These are phyloP conservation scores for Ferdinandea cuprea DNA, from an alignment of 2,888 invertebrate genomes.

Conservation along the genomic window DNA sequence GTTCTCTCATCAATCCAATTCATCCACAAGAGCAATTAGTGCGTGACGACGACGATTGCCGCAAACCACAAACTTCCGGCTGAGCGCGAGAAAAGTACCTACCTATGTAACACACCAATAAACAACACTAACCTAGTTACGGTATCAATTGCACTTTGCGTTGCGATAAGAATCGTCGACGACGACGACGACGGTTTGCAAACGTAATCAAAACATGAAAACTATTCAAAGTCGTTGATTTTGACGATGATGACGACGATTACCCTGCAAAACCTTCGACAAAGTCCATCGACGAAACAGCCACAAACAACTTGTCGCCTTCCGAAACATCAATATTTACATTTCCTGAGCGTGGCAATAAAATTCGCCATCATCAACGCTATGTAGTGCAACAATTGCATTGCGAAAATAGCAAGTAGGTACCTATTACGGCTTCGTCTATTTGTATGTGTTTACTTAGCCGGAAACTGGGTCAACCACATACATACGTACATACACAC, in stretches of 20 bases:
- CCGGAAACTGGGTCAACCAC: constrained; percentile 65
- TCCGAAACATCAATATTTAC: constrained; percentile 48
- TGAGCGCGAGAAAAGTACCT: constrained; percentile 26
- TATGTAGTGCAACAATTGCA: constrained; percentile 60
- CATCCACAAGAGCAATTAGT: constrained; percentile 43
- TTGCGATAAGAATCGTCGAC: constrained; percentile 36
- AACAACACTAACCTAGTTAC: constrained; percentile 64
- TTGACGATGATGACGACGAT: not conserved
- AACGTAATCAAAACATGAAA: constrained; percentile 21
- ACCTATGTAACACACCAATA: constrained; percentile 43
- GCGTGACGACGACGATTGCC: constrained; percentile 68
- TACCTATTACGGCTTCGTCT: not conserved
- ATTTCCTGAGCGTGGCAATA: constrained; percentile 51
- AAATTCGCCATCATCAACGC: constrained; percentile 38
- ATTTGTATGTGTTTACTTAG: constrained; percentile 39
- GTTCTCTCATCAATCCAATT: constrained; percentile 11
- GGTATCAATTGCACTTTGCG: constrained; percentile 48
- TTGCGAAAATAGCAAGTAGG: constrained; percentile 50
- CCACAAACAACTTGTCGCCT: constrained; percentile 51
- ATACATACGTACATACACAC: constrained; percentile 30
- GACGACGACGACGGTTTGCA: not conserved
- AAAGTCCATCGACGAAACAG: constrained; percentile 1
- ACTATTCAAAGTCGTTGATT: constrained; percentile 9
- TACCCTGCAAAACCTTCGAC: constrained; percentile 12
- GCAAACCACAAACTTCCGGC: constrained; percentile 65